phyloP scores from a whole-genome alignment of 2,113 vertebrate species.

The Pseudolaguvia tuberculata region DNA sequence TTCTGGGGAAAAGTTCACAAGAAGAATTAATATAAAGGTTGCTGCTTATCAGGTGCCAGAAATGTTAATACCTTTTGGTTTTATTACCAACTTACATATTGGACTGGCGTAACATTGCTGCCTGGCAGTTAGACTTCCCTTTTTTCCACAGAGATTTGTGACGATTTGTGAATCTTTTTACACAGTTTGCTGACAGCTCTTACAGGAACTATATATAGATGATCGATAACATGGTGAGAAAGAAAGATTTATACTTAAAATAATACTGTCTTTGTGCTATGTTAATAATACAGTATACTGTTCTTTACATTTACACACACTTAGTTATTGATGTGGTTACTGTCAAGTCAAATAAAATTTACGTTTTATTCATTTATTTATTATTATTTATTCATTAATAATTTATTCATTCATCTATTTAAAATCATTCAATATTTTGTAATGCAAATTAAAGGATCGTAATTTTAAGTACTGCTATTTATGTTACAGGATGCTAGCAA shows the following conservation, averaged over 20 bases:
- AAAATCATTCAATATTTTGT: too few relatives aligned
- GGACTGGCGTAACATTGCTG: not conserved
- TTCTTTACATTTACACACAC: not conserved
- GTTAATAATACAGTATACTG: too few relatives aligned
- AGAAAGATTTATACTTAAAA: not conserved
- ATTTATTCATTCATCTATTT: not conserved
- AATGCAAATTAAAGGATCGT: not conserved
- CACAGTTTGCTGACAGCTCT: not conserved
- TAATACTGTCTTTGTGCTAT: not conserved
- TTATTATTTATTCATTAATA: too few relatives aligned
- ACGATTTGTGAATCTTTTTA: not conserved
- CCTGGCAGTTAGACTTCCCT: conserved; percentile 26
- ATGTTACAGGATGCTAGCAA: conserved; percentile 52
- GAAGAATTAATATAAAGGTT: not conserved
- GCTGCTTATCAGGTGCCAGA: not conserved
- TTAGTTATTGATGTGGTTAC: too few relatives aligned
- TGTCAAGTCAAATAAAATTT: not conserved
- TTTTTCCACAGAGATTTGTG: conserved; percentile 27
- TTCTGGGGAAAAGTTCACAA: not conserved
- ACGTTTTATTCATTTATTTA: not conserved
- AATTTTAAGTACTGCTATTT: not conserved
- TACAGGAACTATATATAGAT: conserved; percentile 7
- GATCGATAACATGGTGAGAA: conserved; percentile 41
- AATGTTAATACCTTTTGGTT: not conserved
- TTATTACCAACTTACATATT: not conserved